Conservation (phyloP, 2,797 vertebrate species). For the Crocidura indochinensis region DNA sequence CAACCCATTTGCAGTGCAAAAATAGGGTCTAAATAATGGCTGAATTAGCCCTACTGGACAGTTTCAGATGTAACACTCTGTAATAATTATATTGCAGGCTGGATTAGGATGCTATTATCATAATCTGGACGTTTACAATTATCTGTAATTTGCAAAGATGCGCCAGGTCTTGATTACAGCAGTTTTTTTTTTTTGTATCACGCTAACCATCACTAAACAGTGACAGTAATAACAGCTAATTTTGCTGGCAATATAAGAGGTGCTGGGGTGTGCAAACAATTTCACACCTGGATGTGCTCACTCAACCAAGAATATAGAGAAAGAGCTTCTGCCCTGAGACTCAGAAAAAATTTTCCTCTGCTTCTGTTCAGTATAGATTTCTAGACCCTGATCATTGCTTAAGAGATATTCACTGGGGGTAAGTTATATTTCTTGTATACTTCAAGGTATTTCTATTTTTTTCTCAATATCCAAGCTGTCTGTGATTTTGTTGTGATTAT, state of each 20-base stretch:
- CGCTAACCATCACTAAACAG: conserved; percentile 99
- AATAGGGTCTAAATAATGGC: conserved; percentile 99
- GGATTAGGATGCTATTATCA: conserved; percentile 99
- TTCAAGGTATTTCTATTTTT: conserved; percentile 75
- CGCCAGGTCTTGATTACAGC: conserved; percentile 99
- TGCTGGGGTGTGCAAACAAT: conserved; percentile 99
- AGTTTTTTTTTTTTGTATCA: conserved; percentile 93
- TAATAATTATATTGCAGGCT: conserved; percentile 99
- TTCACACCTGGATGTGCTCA: conserved; percentile 99
- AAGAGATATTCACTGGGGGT: conserved; percentile 89
- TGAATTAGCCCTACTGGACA: conserved; percentile 99
- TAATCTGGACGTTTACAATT: conserved; percentile 99
- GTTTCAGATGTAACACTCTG: conserved; percentile 99
- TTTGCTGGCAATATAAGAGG: conserved; percentile 99
- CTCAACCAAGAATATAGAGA: conserved; percentile 94
- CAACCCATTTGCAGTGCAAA: conserved; percentile 95
- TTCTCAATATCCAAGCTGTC: conserved; percentile 66
- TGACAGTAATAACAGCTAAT: conserved; percentile 99
- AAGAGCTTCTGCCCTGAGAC: conserved; percentile 92
- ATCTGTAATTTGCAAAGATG: conserved; percentile 99
- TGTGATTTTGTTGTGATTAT: conserved; percentile 47
- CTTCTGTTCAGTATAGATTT: conserved; percentile 89
- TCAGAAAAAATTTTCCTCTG: conserved; percentile 90
- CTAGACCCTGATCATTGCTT: conserved; percentile 89
- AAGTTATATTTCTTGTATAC: conserved; percentile 88